A percentile compares a stretch with the other conserved stretches of the same genome.
Conservation (phyloP, 2,797 vertebrate genomes). For the Anabacerthia variegaticeps region DNA sequence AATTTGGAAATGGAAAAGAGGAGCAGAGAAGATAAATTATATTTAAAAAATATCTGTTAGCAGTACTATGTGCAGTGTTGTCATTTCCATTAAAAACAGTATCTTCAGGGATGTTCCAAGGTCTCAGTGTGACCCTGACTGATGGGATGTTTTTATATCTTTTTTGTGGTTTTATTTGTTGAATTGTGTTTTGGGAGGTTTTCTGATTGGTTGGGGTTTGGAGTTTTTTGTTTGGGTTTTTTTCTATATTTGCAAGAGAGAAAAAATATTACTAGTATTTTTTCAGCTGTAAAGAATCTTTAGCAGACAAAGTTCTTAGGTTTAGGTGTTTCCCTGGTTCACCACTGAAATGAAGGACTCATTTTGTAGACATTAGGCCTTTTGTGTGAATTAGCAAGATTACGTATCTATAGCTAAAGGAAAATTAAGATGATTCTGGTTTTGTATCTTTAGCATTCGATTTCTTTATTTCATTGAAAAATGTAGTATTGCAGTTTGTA, state of each 20-base stretch:
- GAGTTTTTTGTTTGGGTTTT: not conserved
- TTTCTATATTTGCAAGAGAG: not conserved
- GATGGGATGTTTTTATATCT: not conserved
- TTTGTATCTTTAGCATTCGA: not conserved
- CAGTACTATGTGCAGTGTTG: not conserved
- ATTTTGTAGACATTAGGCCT: not conserved
- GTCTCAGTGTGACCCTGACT: not conserved
- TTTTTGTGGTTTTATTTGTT: not conserved
- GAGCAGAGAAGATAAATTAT: conserved; percentile 65
- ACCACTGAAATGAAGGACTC: not conserved
- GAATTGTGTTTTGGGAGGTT: not conserved
- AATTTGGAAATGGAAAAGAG: conserved; percentile 77
- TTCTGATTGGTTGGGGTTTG: not conserved
- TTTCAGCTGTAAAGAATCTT: not conserved
- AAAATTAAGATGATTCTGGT: not conserved
- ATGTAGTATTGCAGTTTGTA: not conserved
- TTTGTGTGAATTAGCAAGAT: not conserved
- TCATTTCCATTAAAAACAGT: conserved; percentile 26
- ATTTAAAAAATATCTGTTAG: conserved; percentile 68
- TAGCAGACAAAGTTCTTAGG: not conserved
- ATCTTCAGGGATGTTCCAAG: not conserved
- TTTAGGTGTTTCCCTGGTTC: not conserved
- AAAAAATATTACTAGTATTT: not conserved
- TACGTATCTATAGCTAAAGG: not conserved
- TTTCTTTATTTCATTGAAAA: not conserved